Evolutionary conservation across 2,797 vertebrate genomes (phyloP), one percentile per base, ranked within the genome.

Genomic region (Coranthus polyacanthus): DNA sequence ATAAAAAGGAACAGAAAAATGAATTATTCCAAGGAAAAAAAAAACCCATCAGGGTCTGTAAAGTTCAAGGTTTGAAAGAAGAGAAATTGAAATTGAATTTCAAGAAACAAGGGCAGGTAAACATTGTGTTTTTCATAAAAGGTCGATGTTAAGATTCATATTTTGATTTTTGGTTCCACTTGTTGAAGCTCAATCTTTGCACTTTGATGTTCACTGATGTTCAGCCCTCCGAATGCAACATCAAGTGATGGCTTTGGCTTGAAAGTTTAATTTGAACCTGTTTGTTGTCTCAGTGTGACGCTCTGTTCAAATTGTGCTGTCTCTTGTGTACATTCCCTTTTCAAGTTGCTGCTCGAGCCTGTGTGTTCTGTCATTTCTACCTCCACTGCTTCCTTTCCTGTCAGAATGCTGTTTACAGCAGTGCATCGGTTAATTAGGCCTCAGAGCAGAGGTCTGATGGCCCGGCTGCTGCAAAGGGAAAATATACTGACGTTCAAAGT

Each of bases 351-450:
- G 7, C 13, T 3, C 0, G 37, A 17, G 21, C 56, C 34, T 34
- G 10, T 3, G 41, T 12, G 12, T 41, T 56, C 15, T 12, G 26
- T 41, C 47, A 51, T 29, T 36, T 37, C 6, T 2, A 18, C 32
- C 56, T 42, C 32, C 3, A 0, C n/a, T 26, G 26, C 29, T 37
- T 29, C 34, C 49, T 22, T 36, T 34, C 39, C 24, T 47, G 22
- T 76, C 55, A 26, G 24, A 73, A 45, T 32, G 47, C 20, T 54
- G 44, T 66, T 77, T 54, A 57, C 52, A 59, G 46, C 69, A 59
- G 42, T 13, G 29, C 22, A 60, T 68, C 45, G 64, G 29, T 75
- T 74, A 56, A 60, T 64, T 39, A 21, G 45, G 42, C 44, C 21
- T 55, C 16, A 67, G 57, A 59, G 38, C 67, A 56, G 52, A 47